These are phyloP conservation scores for Manis pentadactyla DNA, from an alignment of 2,797 vertebrate species.

Conservation along the genomic window DNA sequence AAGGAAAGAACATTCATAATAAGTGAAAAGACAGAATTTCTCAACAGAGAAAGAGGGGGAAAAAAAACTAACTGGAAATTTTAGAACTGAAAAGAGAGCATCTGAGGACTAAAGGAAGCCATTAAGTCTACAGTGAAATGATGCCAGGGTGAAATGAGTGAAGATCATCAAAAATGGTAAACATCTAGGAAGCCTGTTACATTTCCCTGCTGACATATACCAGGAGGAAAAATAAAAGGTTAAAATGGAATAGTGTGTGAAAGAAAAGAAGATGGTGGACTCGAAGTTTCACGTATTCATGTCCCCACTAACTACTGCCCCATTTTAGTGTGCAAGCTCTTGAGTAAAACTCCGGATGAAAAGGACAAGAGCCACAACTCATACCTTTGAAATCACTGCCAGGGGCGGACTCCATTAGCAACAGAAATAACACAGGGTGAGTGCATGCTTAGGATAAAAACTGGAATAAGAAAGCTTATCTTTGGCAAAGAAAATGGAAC, in stretches of 20 bases:
- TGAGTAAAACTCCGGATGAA: background rate
- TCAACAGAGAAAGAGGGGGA: background rate
- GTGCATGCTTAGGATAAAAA: background rate
- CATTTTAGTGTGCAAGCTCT: background rate
- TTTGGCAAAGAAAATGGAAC: background rate
- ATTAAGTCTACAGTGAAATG: background rate
- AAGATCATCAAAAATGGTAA: background rate
- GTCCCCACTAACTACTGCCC: background rate
- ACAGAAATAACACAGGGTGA: background rate
- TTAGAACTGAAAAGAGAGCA: background rate
- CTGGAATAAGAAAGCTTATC: background rate
- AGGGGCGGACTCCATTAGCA: background rate
- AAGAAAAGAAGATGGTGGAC: background rate
- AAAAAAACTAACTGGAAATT: background rate
- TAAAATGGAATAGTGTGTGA: background rate
- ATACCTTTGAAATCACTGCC: background rate
- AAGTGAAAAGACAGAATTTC: background rate
- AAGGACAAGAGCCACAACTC: background rate
- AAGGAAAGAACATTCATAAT: background rate
- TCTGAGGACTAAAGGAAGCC: background rate
- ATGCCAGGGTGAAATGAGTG: background rate
- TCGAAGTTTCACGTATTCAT: background rate
- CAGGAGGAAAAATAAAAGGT: background rate
- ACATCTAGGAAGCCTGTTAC: background rate
- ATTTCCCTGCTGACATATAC: background rate